Percentiles rank a stretch among this genome's conserved stretches.
Evolutionary conservation across 2,113 vertebrate genomes (phyloP).

Genomic region (zebrafish (Danio rerio)): DNA sequence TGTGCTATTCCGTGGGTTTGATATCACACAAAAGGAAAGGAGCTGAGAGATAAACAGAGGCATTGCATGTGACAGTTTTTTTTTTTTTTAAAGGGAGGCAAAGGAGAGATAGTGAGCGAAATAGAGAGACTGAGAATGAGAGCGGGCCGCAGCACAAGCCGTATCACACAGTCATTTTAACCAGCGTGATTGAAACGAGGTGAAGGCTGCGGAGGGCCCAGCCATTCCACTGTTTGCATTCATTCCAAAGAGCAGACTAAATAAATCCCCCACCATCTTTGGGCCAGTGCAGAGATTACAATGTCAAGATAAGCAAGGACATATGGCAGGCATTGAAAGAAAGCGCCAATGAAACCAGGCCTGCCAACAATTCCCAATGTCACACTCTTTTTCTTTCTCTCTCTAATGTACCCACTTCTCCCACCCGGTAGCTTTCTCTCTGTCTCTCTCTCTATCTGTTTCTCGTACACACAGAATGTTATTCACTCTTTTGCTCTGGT

Average conservation of each 20-base stretch:
- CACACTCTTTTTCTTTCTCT: constrained; percentile 46
- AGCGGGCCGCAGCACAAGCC: constrained; percentile 61
- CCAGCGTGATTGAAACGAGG: constrained; percentile 71
- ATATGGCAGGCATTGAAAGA: constrained; percentile 61
- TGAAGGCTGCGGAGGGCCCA: constrained; percentile 34
- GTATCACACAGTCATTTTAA: constrained; percentile 78
- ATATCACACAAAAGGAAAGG: constrained; percentile 50
- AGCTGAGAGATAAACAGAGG: constrained; percentile 49
- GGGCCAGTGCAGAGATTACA: constrained; percentile 71
- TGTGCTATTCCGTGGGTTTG: constrained; percentile 40
- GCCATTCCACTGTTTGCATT: constrained; percentile 68
- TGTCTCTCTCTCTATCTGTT: background rate
- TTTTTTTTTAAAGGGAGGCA: constrained; percentile 10
- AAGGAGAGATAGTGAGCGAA: constrained; percentile 10
- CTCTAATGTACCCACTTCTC: constrained; percentile 39
- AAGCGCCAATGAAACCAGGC: constrained; percentile 54
- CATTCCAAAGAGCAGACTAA: constrained; percentile 61
- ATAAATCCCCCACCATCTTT: constrained; percentile 77
- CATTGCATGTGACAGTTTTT: constrained; percentile 37
- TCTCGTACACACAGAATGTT: constrained; percentile 22
- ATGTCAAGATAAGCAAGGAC: constrained; percentile 76
- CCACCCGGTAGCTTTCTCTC: constrained; percentile 27
- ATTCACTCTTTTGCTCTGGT: constrained; percentile 36
- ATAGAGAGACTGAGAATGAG: constrained; percentile 55
- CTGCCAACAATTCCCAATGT: constrained; percentile 57